Percentiles rank a stretch among this genome's conserved stretches.
Evolutionary conservation across 2,113 vertebrate genomes (phyloP).

Genomic region (Eurystomus gularis): DNA sequence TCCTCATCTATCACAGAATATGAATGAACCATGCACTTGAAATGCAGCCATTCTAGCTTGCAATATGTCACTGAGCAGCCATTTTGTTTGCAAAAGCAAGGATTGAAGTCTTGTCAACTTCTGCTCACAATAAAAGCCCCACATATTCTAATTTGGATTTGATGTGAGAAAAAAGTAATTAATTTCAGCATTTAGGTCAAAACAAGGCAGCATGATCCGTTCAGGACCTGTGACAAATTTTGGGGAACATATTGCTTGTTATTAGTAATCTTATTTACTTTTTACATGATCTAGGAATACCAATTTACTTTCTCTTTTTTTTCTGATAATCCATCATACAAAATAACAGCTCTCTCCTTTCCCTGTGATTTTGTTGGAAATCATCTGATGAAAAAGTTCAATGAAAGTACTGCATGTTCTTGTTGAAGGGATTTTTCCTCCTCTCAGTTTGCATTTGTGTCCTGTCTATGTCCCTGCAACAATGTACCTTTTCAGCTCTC

Average conservation of each 20-base stretch:
- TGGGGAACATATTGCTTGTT: background rate
- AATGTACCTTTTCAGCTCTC: background rate
- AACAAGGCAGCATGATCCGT: background rate
- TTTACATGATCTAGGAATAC: background rate
- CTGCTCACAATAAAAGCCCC: background rate
- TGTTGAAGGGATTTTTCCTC: background rate
- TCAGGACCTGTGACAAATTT: background rate
- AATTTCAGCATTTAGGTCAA: background rate
- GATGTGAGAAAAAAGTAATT: background rate
- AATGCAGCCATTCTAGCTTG: background rate
- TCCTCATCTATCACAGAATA: background rate
- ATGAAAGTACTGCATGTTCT: background rate
- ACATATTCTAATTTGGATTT: background rate
- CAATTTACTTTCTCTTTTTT: background rate
- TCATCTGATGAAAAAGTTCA: background rate
- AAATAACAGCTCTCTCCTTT: background rate
- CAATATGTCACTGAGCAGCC: background rate
- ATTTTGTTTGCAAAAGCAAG: background rate
- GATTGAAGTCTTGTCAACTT: background rate
- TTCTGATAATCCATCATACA: background rate
- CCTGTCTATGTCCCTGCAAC: background rate
- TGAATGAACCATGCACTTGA: background rate
- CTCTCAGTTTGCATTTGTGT: background rate
- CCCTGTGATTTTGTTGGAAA: background rate
- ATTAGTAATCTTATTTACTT: background rate